Base-by-base conservation (phyloP, 2,888 invertebrate species). In the Watsonalla binaria region DNA sequence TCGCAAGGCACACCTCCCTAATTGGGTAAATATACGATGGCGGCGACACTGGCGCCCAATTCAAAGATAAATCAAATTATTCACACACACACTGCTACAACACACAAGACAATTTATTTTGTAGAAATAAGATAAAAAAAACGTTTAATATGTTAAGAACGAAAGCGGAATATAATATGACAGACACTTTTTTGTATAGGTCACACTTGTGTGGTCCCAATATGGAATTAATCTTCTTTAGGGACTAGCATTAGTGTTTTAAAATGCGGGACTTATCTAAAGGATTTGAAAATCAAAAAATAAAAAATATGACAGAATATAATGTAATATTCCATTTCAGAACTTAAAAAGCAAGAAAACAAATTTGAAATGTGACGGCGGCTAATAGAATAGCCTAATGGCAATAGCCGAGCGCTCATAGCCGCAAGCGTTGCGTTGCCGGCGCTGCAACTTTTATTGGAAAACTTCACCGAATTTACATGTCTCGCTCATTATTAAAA, bases 401-500 rank as follows among this genome's bases (percentile, higher is more conserved):
- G 15, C 54, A 55, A 59, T 54, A 58, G 58, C 56, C 65, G 54
- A 57, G 58, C 60, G 48, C 48, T 54, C 60, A 54, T 53, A 42
- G 58, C 50, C 60, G 13, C 51, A 13, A 24, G 33, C 49, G 37
- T 5, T 45, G 55, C 70, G 65, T 67, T 67, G 74, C 76, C 68
- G 66, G 72, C 76, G 73, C 60, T 77, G 80, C 84, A 86, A 88
- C 86, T 86, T 88, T 86, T 88, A 88, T 87, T 88, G 82, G 82
- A 83, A 88, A 88, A 88, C 88, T 87, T 86, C 70, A 65, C 80
- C 82, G 80, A 87, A 87, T 87, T 86, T 86, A 84, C 86, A 88
- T 87, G 78, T 80, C 78, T 76, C 78, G 80, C 74, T 79, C 84
- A 81, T 86, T 86, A 87, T 86, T 85, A 86, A 86, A 86, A 86